Evolutionary conservation across 2,113 vertebrate species (phyloP).

Genomic region (Gulo gulo): DNA sequence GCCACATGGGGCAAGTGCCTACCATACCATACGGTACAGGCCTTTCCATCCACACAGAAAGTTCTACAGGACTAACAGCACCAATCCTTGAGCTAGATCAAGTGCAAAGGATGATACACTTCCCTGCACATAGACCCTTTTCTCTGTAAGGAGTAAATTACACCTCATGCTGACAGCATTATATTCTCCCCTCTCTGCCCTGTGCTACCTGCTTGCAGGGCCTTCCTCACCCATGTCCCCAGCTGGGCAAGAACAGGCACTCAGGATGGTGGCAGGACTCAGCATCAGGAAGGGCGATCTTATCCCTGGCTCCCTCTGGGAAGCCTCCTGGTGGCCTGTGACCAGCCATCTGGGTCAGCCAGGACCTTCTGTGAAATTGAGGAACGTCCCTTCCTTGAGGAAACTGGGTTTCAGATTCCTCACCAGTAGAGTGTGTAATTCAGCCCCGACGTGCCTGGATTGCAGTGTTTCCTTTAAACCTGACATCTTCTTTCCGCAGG

Average conservation of each 20-base stretch:
- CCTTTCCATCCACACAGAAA: not conserved
- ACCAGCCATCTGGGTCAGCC: not conserved
- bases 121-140: not conserved
- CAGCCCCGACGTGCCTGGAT: not conserved
- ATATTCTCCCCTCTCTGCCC: not conserved
- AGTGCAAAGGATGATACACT: not conserved
- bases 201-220: not conserved
- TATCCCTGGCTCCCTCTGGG: not conserved
- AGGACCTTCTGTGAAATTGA: not conserved
- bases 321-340: not conserved
- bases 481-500: not conserved
- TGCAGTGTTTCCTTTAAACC: not conserved
- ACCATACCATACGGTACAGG: not conserved
- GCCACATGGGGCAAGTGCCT: not conserved
- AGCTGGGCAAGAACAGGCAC: not conserved
- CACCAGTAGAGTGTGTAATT: not conserved
- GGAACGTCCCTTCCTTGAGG: not conserved
- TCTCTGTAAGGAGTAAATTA: not conserved
- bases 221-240: not conserved
- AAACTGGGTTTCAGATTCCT: not conserved
- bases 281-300: not conserved
- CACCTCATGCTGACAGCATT: too few species aligned
- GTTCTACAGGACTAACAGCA: not conserved
- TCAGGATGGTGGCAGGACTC: not conserved
- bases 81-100: too few species aligned